A percentile compares a stretch with the other conserved stretches of the same genome.
These are phyloP conservation scores for Heteractis magnifica DNA, from an alignment of 92 coral and sea anemone species.

Conservation along the genomic window DNA sequence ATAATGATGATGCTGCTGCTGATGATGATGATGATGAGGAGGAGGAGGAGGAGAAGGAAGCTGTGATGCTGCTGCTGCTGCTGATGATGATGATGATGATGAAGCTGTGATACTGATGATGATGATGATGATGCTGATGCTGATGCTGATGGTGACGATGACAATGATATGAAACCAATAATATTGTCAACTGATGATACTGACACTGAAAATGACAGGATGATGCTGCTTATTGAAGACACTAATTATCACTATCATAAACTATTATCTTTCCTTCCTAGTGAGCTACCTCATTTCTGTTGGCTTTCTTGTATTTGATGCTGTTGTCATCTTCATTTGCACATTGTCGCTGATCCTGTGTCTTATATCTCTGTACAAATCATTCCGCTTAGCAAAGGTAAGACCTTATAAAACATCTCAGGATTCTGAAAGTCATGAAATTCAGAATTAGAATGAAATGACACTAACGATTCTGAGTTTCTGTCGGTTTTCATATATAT, in stretches of 20 bases:
- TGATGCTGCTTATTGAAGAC: neutral
- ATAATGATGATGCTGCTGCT: no score
- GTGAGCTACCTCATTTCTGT: conserved; percentile 23
- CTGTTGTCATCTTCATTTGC: conserved; percentile 70
- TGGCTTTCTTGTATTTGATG: conserved; percentile 64
- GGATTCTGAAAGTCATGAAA: neutral
- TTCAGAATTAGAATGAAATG: no score
- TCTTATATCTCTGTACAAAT: conserved; percentile 65
- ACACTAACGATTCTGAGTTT: no score
- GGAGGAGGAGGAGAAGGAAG: no score
- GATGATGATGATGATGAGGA: no score
- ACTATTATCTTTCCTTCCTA: neutral
- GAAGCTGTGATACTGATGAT: neutral
- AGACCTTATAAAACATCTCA: neutral
- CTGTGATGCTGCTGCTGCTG: neutral
- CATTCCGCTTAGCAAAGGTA: conserved; percentile 73
- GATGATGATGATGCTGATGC: neutral
- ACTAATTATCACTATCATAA: neutral
- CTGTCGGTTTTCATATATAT: neutral
- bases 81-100: neutral
- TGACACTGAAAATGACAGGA: neutral
- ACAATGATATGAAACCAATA: neutral
- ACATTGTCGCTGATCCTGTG: conserved; percentile 68
- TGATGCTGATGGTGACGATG: neutral
- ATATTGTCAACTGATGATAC: neutral